Percentiles rank a stretch among this genome's conserved stretches.
Evolutionary conservation across 2,888 invertebrate genomes (phyloP).

Genomic region (Ametastegia equiseti): DNA sequence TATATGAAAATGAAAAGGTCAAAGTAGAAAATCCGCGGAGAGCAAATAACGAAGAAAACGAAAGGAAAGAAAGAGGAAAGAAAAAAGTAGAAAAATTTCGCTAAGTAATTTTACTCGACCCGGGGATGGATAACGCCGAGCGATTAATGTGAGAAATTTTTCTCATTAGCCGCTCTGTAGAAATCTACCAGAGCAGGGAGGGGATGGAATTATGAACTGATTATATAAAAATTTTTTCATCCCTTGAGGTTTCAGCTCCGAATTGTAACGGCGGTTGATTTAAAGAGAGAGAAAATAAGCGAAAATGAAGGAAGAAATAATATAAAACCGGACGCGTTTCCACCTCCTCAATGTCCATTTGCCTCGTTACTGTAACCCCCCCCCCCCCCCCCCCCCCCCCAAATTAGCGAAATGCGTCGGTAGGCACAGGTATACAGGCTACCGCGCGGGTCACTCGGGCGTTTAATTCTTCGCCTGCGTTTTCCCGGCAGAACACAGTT

Average conservation of each 20-base stretch:
- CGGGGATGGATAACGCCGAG: neutral
- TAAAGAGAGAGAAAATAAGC: neutral
- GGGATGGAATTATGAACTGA: neutral
- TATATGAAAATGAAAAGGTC: neutral
- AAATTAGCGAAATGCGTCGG: neutral
- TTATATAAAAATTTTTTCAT: neutral
- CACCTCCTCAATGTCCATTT: neutral
- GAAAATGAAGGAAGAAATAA: neutral
- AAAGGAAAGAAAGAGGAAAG: neutral
- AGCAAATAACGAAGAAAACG: neutral
- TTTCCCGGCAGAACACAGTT: constrained; percentile 1
- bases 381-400: too few species aligned
- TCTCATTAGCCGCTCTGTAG: too few species aligned
- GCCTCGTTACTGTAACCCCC: neutral
- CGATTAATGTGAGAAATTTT: neutral
- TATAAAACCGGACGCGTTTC: neutral
- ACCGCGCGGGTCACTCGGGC: too few species aligned
- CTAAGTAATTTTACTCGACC: neutral
- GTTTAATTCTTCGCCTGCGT: constrained; percentile 24
- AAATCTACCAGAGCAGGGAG: too few species aligned
- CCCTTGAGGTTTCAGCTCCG: neutral
- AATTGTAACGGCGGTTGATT: neutral
- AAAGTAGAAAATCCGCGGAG: neutral
- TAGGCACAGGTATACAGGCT: neutral
- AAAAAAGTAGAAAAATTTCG: neutral